Percentiles rank a stretch among this genome's conserved stretches.
These are phyloP conservation scores for Eleginops maclovinus DNA, from an alignment of 2,113 vertebrate genomes.

Conservation along the genomic window DNA sequence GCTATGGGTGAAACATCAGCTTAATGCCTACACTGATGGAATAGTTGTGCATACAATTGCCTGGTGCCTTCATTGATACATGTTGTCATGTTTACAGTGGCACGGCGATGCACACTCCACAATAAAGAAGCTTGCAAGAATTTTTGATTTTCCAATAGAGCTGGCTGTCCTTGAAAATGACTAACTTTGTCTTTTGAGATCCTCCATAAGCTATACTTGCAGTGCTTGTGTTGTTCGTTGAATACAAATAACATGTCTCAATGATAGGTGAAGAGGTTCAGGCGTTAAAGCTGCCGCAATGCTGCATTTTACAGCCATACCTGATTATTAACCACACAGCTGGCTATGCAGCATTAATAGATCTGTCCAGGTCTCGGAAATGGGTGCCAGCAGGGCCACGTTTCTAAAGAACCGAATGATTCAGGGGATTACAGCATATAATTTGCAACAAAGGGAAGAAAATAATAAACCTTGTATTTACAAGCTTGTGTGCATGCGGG, in stretches of 20 bases:
- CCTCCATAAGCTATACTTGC: constrained; percentile 7
- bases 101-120: constrained; percentile 18
- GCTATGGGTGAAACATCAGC: neutral
- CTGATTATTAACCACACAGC: constrained; percentile 57
- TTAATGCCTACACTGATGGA: neutral
- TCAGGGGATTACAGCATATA: constrained; percentile 32
- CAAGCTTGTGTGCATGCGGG: neutral
- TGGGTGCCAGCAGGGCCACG: constrained; percentile 16
- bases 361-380: constrained; percentile 30
- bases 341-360: constrained; percentile 11
- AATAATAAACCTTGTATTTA: constrained; percentile 3
- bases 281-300: constrained; percentile 1
- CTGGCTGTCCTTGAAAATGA: constrained; percentile 17
- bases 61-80: constrained; percentile 6
- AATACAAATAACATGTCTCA: constrained; percentile 14
- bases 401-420: constrained; percentile 34
- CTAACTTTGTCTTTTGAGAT: constrained; percentile 41
- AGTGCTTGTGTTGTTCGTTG: constrained; percentile 1
- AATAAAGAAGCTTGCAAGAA: constrained; percentile 27
- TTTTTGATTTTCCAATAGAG: constrained; percentile 19
- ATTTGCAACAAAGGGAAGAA: constrained; percentile 33
- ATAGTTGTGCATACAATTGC: neutral
- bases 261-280: constrained; percentile 23
- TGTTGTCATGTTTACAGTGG: constrained; percentile 9
- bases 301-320: constrained; percentile 6